phyloP scores from a whole-genome alignment of 2,113 vertebrate species.

The Dicentrarchus labrax region DNA sequence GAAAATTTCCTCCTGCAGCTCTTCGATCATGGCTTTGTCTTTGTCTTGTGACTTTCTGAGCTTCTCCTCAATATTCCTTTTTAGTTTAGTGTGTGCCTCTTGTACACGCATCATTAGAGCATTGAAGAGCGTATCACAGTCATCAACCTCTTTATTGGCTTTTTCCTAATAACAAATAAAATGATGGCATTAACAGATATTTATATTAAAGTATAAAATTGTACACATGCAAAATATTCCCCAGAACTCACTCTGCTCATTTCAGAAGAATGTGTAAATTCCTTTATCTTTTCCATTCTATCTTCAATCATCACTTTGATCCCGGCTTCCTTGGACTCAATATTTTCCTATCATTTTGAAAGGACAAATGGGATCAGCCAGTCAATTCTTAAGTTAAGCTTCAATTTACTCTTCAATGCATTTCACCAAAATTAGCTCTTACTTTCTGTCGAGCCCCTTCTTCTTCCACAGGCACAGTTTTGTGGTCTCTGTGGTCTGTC shows the following conservation, averaged over 20 bases:
- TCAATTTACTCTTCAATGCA: neutral
- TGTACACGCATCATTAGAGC: conserved; percentile 40
- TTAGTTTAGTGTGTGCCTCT: conserved; percentile 28
- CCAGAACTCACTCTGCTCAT: conserved; percentile 53
- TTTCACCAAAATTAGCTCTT: neutral
- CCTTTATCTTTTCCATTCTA: conserved; percentile 56
- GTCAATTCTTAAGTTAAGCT: neutral
- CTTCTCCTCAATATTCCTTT: conserved; percentile 43
- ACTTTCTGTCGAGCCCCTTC: conserved; percentile 73
- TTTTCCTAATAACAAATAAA: conserved; percentile 37
- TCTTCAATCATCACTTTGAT: conserved; percentile 66
- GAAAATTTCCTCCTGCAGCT: conserved; percentile 55
- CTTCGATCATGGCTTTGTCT: neutral
- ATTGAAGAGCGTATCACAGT: conserved; percentile 36
- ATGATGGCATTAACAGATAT: accelerated
- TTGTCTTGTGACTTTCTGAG: conserved; percentile 39
- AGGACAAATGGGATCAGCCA: neutral
- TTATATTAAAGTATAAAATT: too few species aligned
- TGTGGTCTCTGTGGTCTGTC: conserved; percentile 74
- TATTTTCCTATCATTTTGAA: conserved; percentile 39
- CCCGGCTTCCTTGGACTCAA: conserved; percentile 43
- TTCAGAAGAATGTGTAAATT: conserved; percentile 36
- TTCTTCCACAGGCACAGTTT: conserved; percentile 68
- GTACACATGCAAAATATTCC: accelerated
- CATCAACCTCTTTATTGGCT: conserved; percentile 27